A percentile compares a stretch with the other conserved stretches of the same genome.
Conservation (phyloP, 2,797 vertebrate genomes). For the Peromyscus attwateri region DNA sequence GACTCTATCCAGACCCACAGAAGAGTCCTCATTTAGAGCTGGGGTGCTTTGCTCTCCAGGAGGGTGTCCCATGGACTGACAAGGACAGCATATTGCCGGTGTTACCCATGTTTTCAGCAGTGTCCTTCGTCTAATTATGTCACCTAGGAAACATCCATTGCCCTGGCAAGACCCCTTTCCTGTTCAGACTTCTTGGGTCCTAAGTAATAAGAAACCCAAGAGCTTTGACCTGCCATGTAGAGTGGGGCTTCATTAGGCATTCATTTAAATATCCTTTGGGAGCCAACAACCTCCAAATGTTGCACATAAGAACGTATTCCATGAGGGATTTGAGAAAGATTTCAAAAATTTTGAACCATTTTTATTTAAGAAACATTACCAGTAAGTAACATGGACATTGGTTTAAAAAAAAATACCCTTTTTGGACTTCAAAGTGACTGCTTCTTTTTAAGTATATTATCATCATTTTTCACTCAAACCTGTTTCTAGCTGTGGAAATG, state of each 20-base stretch:
- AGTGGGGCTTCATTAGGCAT: not conserved
- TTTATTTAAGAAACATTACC: conserved; percentile 28
- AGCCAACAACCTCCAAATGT: conserved; percentile 34
- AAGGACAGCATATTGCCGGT: not conserved
- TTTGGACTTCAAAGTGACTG: not conserved
- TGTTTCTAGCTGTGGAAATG: not conserved
- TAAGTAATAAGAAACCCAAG: conserved; percentile 56
- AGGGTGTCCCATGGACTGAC: not conserved
- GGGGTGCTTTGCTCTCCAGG: not conserved
- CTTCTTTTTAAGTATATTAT: conserved; percentile 20
- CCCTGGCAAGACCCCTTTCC: conserved; percentile 19
- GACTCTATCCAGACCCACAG: not conserved
- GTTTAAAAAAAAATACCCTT: not conserved
- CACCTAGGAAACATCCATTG: not conserved
- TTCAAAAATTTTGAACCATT: conserved; percentile 23
- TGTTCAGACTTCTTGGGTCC: conserved; percentile 55
- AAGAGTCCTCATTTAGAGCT: not conserved
- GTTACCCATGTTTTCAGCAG: not conserved
- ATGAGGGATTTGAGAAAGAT: not conserved
- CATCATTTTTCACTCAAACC: not conserved
- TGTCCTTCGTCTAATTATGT: conserved; percentile 34
- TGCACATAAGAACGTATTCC: conserved; percentile 43
- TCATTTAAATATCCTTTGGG: conserved; percentile 22
- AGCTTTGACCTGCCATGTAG: conserved; percentile 15
- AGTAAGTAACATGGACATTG: conserved; percentile 1